These are phyloP conservation scores for Menura novaehollandiae DNA, from an alignment of 2,113 vertebrate genomes.

Conservation along the genomic window DNA sequence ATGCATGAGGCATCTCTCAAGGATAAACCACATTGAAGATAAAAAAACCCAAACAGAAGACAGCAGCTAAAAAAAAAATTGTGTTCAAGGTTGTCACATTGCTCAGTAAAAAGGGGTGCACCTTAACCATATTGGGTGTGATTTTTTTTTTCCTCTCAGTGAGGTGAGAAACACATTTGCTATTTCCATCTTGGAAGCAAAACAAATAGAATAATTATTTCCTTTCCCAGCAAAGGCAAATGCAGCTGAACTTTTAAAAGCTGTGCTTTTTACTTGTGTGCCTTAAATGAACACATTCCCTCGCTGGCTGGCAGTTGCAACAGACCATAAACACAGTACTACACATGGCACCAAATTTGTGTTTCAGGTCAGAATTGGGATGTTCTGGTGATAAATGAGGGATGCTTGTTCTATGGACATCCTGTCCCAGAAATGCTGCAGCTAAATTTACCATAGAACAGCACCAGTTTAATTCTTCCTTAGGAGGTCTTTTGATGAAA, in stretches of 20 bases:
- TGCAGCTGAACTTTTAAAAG: not conserved
- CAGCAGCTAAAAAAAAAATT: not conserved
- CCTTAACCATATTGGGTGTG: not conserved
- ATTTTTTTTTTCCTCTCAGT: not conserved
- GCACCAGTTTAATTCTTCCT: not conserved
- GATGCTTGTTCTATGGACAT: not conserved
- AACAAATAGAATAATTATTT: conserved; percentile 41
- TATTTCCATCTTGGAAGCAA: conserved; percentile 26
- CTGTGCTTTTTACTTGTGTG: not conserved
- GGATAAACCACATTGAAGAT: not conserved
- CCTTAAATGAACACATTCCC: not conserved
- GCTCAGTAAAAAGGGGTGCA: not conserved
- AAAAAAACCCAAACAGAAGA: not conserved
- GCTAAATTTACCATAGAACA: not conserved
- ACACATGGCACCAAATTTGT: not conserved
- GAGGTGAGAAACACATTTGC: conserved; percentile 26
- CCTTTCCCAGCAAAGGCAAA: conserved; percentile 42
- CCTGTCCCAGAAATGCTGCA: not conserved
- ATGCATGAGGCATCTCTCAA: not conserved
- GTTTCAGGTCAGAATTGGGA: not conserved
- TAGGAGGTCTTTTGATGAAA: not conserved
- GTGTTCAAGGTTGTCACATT: not conserved
- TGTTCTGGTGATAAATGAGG: not conserved
- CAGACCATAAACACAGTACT: not conserved
- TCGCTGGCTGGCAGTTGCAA: not conserved